Conservation (phyloP, 53 echinoderm and acorn worm species). For the Pentamera pediparva region DNA sequence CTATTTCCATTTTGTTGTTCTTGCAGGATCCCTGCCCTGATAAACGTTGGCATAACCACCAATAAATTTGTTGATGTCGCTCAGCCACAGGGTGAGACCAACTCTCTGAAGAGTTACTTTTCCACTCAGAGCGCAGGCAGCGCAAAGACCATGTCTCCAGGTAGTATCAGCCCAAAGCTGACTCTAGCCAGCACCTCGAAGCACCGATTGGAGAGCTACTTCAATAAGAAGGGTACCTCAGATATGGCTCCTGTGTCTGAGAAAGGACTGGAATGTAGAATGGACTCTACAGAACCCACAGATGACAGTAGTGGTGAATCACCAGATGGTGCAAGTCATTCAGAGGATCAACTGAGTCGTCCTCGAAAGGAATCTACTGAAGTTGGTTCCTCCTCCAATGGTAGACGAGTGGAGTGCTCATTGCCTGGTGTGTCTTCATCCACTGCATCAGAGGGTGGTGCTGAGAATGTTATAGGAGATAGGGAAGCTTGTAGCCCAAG, state of each 20-base stretch:
- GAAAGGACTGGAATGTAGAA: neutral
- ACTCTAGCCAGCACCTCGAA: neutral
- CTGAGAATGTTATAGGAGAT: too few relatives aligned
- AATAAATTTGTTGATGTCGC: conserved; percentile 66
- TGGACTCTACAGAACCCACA: neutral
- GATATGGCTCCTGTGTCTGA: too few relatives aligned
- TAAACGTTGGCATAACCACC: conserved; percentile 64
- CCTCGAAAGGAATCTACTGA: too few relatives aligned
- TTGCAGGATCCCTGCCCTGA: conserved; percentile 69
- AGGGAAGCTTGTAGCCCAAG: too few relatives aligned
- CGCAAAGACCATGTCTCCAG: too few relatives aligned
- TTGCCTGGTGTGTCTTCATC: too few relatives aligned
- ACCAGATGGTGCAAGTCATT: neutral
- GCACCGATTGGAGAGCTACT: neutral
- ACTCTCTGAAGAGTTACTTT: conserved; percentile 69
- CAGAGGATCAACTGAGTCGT: too few relatives aligned
- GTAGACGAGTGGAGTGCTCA: too few relatives aligned
- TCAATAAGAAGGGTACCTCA: neutral
- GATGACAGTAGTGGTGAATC: neutral
- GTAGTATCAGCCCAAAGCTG: neutral
- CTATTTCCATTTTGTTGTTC: neutral
- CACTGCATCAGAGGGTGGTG: too few relatives aligned
- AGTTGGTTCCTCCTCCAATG: too few relatives aligned
- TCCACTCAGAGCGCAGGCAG: neutral
- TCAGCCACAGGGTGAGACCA: conserved; percentile 37